Base-by-base conservation (phyloP, 2,888 invertebrate genomes). In the Anodontia alba region DNA sequence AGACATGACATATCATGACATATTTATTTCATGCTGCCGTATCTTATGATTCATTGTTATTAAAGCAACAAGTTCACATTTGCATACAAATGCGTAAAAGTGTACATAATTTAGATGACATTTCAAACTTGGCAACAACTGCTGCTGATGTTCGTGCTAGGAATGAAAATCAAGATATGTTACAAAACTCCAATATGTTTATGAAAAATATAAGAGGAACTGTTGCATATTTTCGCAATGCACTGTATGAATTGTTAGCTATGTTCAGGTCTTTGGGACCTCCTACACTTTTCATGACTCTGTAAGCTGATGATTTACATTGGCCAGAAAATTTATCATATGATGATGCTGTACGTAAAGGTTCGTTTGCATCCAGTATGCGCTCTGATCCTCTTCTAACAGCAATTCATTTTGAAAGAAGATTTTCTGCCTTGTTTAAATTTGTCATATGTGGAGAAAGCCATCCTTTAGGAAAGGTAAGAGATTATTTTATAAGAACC, bases 361-460 rank as follows among this genome's bases (percentile, higher is more conserved):
- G 15, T 20, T 69, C 72, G 23, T 79, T 73, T 51, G 72, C 43
- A 49, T 1, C 43, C 2, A 42, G 23, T 26, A 80, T 83, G 73
- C 23, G 46, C 0, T 68, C 10, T 36, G 82, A 83, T 57, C 83
- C 83, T 33, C 17, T 83, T 0, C 0, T 80, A 33, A 73, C 78
- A 42, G 78, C 83, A 15, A 76, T 69, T 12, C 80, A 80, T 70
- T 80, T 83, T 83, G 83, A 83, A 49, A 71, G 78, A 66, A 42
- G 83, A 26, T 78, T 77, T 31, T 20, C 29, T 17, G 71, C 78
- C 33, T 49, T n/a, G n/a, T 12, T 83, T 36, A 83, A 83, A 76
- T 23, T 49, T 81, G 70, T 78, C n/a, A 72, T 83, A 36, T 8
- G 69, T 1, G 38, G 46, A 7, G 29, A 20, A 7, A 10, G 0